Percentiles rank a stretch among this genome's conserved stretches.
Evolutionary conservation across 1,140 invertebrate genomes (phyloP).

Genomic region (Cotesia typhae): DNA sequence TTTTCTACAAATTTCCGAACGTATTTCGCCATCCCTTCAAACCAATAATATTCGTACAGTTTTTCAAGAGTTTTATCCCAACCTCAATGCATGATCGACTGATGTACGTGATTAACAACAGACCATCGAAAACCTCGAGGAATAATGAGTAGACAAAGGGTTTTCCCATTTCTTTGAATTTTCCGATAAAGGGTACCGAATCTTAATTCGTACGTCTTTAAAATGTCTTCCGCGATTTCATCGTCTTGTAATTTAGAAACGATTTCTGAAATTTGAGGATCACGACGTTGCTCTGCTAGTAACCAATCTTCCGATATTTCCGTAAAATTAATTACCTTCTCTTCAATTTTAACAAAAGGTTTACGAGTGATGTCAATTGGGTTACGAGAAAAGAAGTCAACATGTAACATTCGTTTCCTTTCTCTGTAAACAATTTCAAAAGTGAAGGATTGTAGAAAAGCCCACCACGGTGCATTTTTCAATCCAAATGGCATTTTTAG

Average conservation of each 20-base stretch:
- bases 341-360: background rate
- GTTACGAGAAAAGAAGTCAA: conserved; percentile 38
- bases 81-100: conserved; percentile 43
- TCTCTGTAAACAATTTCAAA: conserved; percentile 41
- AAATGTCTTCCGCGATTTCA: conserved; percentile 34
- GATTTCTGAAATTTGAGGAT: conserved; percentile 36
- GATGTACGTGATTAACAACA: conserved; percentile 52
- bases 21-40: conserved; percentile 43
- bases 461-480: conserved; percentile 60
- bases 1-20: conserved; percentile 44
- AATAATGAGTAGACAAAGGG: conserved; percentile 48
- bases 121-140: conserved; percentile 48
- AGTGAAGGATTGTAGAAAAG: conserved; percentile 49
- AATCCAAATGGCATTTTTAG: conserved; percentile 62
- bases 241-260: conserved; percentile 35
- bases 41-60: conserved; percentile 48
- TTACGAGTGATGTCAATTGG: background rate
- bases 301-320: conserved; percentile 42
- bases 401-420: conserved; percentile 37
- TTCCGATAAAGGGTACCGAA: conserved; percentile 44
- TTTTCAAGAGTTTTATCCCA: conserved; percentile 48
- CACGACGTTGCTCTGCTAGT: conserved; percentile 38
- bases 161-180: conserved; percentile 40
- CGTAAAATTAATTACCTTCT: conserved; percentile 41
- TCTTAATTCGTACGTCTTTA: conserved; percentile 44